These are phyloP conservation scores for Cossypha niveicapilla DNA, from an alignment of 2,797 vertebrate species.

Conservation along the genomic window DNA sequence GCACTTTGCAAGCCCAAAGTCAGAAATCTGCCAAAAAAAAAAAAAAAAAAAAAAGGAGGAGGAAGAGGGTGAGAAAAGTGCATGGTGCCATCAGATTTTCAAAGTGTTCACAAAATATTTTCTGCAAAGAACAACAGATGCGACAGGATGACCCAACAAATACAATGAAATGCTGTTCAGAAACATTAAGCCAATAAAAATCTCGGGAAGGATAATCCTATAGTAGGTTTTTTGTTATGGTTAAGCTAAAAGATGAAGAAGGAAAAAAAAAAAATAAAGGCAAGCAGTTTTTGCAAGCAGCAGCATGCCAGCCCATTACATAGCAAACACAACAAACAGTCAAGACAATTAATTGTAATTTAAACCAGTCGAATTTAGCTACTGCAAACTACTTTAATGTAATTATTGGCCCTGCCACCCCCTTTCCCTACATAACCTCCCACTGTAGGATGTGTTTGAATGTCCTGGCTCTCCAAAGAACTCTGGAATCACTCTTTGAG, in stretches of 20 bases:
- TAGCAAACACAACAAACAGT: conserved; percentile 15
- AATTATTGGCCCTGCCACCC: background rate
- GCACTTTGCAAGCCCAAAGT: conserved; percentile 96
- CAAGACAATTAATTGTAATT: conserved; percentile 22
- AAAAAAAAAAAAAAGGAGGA: background rate
- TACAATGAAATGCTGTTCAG: background rate
- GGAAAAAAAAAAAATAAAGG: background rate
- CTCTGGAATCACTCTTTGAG: background rate
- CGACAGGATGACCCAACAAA: background rate
- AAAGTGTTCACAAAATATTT: background rate
- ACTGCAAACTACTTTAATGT: background rate
- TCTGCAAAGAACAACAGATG: background rate
- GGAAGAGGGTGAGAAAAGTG: background rate
- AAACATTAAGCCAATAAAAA: background rate
- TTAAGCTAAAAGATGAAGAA: background rate
- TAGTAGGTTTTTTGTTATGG: background rate
- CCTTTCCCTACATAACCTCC: background rate
- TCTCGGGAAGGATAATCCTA: background rate
- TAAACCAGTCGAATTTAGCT: background rate
- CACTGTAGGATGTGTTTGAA: rapidly evolving
- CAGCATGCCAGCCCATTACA: conserved; percentile 18
- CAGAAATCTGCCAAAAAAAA: conserved; percentile 83
- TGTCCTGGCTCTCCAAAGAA: rapidly evolving
- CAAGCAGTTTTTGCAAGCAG: conserved; percentile 19
- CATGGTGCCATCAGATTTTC: background rate